Percentiles rank a stretch among this genome's conserved stretches.
These are phyloP conservation scores for Enteromius viviparus DNA, from an alignment of 2,797 vertebrate species.

Conservation along the genomic window DNA sequence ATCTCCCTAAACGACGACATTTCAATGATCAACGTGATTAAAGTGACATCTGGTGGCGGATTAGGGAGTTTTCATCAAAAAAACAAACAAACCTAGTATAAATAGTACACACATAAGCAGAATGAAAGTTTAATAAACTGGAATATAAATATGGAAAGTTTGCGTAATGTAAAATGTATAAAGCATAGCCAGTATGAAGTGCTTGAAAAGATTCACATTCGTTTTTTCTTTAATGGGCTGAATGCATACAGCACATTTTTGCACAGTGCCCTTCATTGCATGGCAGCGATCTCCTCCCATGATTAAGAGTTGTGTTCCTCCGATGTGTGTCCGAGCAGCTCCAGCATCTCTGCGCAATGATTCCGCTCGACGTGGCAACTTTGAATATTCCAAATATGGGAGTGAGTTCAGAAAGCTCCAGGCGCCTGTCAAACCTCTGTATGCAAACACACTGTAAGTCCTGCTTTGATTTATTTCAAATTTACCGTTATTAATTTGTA, in stretches of 20 bases:
- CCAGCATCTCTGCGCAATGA: neutral
- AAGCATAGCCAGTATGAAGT: neutral
- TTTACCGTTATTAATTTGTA: neutral
- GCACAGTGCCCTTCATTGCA: constrained; percentile 45
- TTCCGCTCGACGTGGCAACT: constrained; percentile 63
- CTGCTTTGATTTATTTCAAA: constrained; percentile 1
- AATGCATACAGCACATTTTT: neutral
- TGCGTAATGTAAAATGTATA: neutral
- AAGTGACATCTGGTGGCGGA: constrained; percentile 19
- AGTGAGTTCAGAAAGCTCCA: constrained; percentile 27
- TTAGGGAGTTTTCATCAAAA: neutral
- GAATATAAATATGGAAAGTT: neutral
- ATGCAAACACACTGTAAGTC: constrained; percentile 45
- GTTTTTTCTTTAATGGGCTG: too few species aligned
- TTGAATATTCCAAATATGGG: constrained; percentile 32
- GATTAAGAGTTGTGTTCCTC: neutral
- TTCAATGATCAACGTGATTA: neutral
- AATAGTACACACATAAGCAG: neutral
- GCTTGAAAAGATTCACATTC: neutral
- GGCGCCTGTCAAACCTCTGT: constrained; percentile 22
- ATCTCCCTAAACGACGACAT: neutral
- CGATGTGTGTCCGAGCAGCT: constrained; percentile 12
- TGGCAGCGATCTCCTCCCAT: constrained; percentile 40
- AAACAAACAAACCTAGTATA: too few species aligned
- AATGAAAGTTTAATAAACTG: neutral